Evolutionary conservation across 1,140 invertebrate species (phyloP).

Genomic region (Lepidurus arcticus): DNA sequence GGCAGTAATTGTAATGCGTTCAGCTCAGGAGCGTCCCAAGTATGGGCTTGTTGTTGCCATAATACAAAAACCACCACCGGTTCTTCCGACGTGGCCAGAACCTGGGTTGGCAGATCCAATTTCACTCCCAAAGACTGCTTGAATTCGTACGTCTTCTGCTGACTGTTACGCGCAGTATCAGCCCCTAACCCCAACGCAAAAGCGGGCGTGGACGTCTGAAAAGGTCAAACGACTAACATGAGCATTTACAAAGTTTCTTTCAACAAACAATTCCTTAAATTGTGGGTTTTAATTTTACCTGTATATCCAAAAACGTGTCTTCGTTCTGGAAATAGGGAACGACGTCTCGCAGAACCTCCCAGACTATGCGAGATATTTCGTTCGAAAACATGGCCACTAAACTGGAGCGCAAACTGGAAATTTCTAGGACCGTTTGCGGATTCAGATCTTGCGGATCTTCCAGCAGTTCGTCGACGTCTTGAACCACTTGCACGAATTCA

Average conservation of each 20-base stretch:
- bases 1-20: constrained; percentile 32
- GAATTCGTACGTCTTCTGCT: constrained; percentile 27
- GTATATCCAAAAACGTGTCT: constrained; percentile 24
- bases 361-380: constrained; percentile 27
- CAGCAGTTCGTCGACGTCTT: constrained; percentile 33
- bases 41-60: constrained; percentile 32
- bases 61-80: constrained; percentile 29
- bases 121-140: constrained; percentile 29
- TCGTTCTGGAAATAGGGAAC: constrained; percentile 25
- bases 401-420: not conserved
- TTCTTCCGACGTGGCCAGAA: constrained; percentile 19
- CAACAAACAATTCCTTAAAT: not conserved
- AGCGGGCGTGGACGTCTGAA: constrained; percentile 22
- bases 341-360: constrained; percentile 29
- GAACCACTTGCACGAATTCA: constrained; percentile 31
- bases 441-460: constrained; percentile 28
- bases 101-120: constrained; percentile 25
- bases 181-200: constrained; percentile 29
- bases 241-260: not conserved
- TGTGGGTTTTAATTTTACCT: constrained; percentile 24
- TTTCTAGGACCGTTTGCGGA: not conserved
- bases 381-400: not conserved
- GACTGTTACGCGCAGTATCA: constrained; percentile 31
- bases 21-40: constrained; percentile 27
- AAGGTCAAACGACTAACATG: not conserved